These are phyloP conservation scores for Holcopasites calliopsidis DNA, from an alignment of 1,140 invertebrate genomes.

Conservation along the genomic window DNA sequence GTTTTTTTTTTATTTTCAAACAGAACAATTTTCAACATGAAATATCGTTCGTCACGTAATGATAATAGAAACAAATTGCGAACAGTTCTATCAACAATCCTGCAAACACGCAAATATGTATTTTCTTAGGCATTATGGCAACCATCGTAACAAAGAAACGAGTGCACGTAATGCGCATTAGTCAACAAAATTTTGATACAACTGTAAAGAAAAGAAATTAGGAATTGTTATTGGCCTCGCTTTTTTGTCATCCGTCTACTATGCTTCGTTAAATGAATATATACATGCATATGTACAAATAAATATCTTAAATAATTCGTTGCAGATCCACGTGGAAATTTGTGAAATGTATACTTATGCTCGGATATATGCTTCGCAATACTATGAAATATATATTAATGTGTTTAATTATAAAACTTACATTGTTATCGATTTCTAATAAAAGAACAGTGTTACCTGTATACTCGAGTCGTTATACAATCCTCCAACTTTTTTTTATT, in stretches of 20 bases:
- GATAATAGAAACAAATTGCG: neutral
- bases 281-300: neutral
- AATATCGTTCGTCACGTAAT: too few species aligned
- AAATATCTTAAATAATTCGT: conserved; percentile 9
- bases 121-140: neutral
- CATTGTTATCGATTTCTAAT: neutral
- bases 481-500: neutral
- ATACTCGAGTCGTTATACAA: conserved; percentile 4
- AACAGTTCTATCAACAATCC: neutral
- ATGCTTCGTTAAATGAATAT: conserved; percentile 14
- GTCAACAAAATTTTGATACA: too few species aligned
- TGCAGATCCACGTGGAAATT: neutral
- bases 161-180: too few species aligned
- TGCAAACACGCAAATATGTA: neutral
- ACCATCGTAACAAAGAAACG: neutral
- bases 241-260: conserved; percentile 16
- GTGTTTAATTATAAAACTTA: conserved; percentile 16
- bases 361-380: neutral
- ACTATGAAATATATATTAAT: conserved; percentile 17
- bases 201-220: too few species aligned
- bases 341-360: neutral
- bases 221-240: conserved; percentile 34
- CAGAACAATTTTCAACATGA: neutral
- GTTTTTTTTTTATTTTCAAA: neutral
- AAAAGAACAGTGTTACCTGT: conserved; percentile 8